Percentiles rank a stretch among this genome's conserved stretches.
These are phyloP conservation scores for Echinops telfairi DNA, from an alignment of 2,113 vertebrate species.

Conservation along the genomic window DNA sequence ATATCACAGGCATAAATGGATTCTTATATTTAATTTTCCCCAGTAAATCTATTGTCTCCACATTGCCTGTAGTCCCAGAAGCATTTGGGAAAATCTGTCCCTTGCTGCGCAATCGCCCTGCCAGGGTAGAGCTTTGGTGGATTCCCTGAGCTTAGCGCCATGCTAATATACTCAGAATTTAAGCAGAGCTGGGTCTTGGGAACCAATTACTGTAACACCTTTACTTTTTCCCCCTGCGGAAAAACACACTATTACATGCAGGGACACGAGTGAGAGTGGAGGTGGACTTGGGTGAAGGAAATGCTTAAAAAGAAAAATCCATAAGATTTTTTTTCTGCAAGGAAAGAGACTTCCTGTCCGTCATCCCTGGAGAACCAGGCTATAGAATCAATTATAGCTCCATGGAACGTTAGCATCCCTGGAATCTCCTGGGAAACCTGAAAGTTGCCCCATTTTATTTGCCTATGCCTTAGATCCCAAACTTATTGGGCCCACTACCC, in stretches of 20 bases:
- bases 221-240: constrained; percentile 63
- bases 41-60: constrained; percentile 56
- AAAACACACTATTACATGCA: constrained; percentile 70
- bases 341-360: constrained; percentile 21
- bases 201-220: constrained; percentile 71
- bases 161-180: constrained; percentile 68
- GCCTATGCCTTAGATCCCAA: too few relatives aligned
- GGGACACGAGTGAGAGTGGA: constrained; percentile 60
- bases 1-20: constrained; percentile 11
- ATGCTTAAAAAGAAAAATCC: constrained; percentile 62
- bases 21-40: constrained; percentile 65
- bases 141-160: constrained; percentile 57
- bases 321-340: constrained; percentile 65
- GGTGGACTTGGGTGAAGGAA: constrained; percentile 74
- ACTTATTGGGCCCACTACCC: too few relatives aligned
- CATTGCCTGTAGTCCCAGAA: constrained; percentile 49
- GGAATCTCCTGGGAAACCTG: neutral
- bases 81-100: constrained; percentile 49
- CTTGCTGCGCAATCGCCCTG: neutral
- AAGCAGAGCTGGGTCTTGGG: constrained; percentile 39
- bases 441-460: constrained; percentile 21
- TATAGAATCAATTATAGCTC: constrained; percentile 37
- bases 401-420: neutral
- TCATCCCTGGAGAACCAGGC: constrained; percentile 34
- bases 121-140: neutral